phyloP scores from a whole-genome alignment of 2,113 vertebrate genomes.

The Megaceryle torquata region DNA sequence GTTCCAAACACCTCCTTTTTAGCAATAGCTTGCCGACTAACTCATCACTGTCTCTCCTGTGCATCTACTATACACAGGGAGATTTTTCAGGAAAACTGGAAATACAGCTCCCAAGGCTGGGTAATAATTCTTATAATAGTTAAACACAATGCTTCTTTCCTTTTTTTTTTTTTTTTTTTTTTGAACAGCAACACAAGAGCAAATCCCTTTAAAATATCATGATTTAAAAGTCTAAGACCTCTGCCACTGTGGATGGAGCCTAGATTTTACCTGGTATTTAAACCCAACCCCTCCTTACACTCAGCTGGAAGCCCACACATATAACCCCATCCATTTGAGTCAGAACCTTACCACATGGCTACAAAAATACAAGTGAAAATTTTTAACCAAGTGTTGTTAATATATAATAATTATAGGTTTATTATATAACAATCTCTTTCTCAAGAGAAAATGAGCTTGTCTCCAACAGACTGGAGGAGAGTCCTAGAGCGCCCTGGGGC shows the following conservation, averaged over 20 bases:
- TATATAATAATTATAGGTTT: neutral
- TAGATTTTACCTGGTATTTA: neutral
- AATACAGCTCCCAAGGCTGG: neutral
- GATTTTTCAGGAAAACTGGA: neutral
- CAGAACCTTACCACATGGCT: neutral
- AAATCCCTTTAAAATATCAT: neutral
- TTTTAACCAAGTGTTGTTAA: neutral
- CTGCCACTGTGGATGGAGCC: neutral
- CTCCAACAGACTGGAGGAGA: neutral
- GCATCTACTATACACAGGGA: neutral
- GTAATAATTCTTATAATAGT: neutral
- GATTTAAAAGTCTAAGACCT: neutral
- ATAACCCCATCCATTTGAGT: neutral
- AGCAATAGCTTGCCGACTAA: neutral
- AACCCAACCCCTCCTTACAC: fast-evolving
- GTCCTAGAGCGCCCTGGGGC: neutral
- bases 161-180: neutral
- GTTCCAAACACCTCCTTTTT: constrained; percentile 16
- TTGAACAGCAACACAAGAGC: neutral
- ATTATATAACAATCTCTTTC: neutral
- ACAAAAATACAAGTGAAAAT: neutral
- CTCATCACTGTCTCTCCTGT: neutral
- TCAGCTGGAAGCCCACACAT: neutral
- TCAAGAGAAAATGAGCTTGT: neutral
- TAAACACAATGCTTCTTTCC: neutral